A percentile compares a stretch with the other conserved stretches of the same genome.
phyloP scores from a whole-genome alignment of 2,797 vertebrate genomes.

The Xiphophorus birchmanni region DNA sequence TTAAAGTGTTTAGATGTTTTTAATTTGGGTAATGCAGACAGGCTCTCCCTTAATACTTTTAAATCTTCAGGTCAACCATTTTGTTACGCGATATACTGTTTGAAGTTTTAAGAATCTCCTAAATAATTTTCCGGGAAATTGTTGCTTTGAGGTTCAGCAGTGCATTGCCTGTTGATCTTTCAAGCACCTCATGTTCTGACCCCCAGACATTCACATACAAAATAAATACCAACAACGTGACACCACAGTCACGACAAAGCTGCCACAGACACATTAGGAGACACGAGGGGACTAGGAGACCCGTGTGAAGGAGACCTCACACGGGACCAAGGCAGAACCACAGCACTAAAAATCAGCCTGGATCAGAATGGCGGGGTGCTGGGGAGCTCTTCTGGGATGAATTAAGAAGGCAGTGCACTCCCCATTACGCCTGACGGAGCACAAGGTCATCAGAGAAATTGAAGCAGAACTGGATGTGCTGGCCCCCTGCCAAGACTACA shows the following conservation, averaged over 20 bases:
- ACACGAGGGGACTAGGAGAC: not conserved
- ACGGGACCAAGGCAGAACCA: not conserved
- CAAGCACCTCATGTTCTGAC: not conserved
- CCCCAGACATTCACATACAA: not conserved
- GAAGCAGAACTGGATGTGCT: not conserved
- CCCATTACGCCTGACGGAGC: not conserved
- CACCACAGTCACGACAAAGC: not conserved
- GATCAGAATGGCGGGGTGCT: not conserved
- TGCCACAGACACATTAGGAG: not conserved
- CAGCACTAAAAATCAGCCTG: not conserved
- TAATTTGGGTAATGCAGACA: slow-evolving; percentile 46
- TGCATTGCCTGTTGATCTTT: not conserved
- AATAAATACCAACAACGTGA: not conserved
- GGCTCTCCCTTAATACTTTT: slow-evolving; percentile 47
- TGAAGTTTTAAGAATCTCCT: not conserved
- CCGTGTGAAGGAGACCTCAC: not conserved
- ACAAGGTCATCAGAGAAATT: not conserved
- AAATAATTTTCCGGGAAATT: not conserved
- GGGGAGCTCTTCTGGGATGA: not conserved
- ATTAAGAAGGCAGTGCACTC: not conserved
- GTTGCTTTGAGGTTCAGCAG: not conserved
- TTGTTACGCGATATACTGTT: not conserved
- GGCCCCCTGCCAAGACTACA: not conserved
- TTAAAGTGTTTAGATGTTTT: slow-evolving; percentile 34
- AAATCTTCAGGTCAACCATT: slow-evolving; percentile 30